These are phyloP conservation scores for Sinohyriopsis cumingii DNA, from an alignment of 2,888 invertebrate species.

Conservation along the genomic window DNA sequence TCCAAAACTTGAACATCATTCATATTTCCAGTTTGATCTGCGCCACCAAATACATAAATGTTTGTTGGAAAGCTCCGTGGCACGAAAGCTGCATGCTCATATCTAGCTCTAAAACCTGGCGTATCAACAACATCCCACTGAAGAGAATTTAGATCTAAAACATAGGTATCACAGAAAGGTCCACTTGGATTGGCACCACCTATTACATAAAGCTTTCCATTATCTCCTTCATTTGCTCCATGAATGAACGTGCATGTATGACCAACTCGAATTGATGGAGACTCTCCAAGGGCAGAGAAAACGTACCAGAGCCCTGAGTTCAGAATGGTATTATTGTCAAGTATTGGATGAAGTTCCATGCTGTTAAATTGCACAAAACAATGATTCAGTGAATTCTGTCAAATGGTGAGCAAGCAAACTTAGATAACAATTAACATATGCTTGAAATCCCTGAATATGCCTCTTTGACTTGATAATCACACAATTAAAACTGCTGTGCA, in stretches of 20 bases:
- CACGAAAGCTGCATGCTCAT: conserved; percentile 69
- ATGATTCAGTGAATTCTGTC: neutral
- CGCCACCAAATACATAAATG: conserved; percentile 70
- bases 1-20: conserved; percentile 68
- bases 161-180: conserved; percentile 67
- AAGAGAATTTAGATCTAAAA: conserved; percentile 65
- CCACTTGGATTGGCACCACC: conserved; percentile 71
- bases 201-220: conserved; percentile 66
- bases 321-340: conserved; percentile 60
- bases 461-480: conserved; percentile 6
- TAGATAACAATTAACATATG: neutral
- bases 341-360: conserved; percentile 69
- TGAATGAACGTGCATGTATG: conserved; percentile 64
- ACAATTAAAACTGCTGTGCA: neutral
- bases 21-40: conserved; percentile 67
- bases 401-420: too few species aligned
- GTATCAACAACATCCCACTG: conserved; percentile 66
- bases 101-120: conserved; percentile 64
- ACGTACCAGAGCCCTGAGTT: conserved; percentile 69
- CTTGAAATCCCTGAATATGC: conserved; percentile 5
- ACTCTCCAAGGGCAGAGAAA: conserved; percentile 65
- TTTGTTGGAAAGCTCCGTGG: conserved; percentile 51
- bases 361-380: conserved; percentile 2
- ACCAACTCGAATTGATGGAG: conserved; percentile 69
- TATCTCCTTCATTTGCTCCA: conserved; percentile 46